Base-by-base conservation (phyloP, 1,140 invertebrate genomes). In the Eciton burchellii region DNA sequence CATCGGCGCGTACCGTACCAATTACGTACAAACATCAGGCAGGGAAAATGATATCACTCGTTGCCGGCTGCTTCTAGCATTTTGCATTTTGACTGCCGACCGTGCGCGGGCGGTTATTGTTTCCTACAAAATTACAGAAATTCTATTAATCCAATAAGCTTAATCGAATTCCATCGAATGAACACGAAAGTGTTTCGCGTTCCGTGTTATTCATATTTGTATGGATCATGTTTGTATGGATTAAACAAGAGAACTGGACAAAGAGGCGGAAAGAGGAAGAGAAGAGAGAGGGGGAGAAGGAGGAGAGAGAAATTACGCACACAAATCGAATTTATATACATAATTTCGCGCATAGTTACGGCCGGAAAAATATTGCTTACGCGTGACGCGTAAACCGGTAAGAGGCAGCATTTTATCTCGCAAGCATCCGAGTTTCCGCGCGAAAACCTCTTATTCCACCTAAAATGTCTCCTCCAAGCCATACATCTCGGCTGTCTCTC, bases 401-500 rank as follows among this genome's bases (percentile, higher is more conserved):
- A 56, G 62, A 56, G 62, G 68, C 49, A 77, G 41, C 41, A n/a
- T 56, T 68, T 56, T 12, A 21, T 70, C 52, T 68, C 43, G 35
- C 54, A 79, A 70, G n/a, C 56, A 57, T 57, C n/a, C n/a, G n/a
- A 45, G 74, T n/a, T 79, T 45, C 11, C 35, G n/a, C 26, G 12
- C 5, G 35, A 57, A 56, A 79, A 79, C 63, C 74, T 79, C 56
- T 79, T 79, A 79, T 79, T 79, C 52, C 63, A 21, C 74, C 74
- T 68, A 79, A 79, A 79, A 79, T 70, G 74, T 70, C 47, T 83
- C 56, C 81, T 63, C 83, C 54, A 57, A 29, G 56, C 21, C 74
- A 76, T 87, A 81, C 82, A 45, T 87, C 85, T 86, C 79, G 12
- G 74, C 70, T 81, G 85, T 87, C 35, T 35, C 35, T 35, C 85